A percentile compares a stretch with the other conserved stretches of the same genome.
Conservation (phyloP, 2,888 invertebrate species). For the Sturmia bella region DNA sequence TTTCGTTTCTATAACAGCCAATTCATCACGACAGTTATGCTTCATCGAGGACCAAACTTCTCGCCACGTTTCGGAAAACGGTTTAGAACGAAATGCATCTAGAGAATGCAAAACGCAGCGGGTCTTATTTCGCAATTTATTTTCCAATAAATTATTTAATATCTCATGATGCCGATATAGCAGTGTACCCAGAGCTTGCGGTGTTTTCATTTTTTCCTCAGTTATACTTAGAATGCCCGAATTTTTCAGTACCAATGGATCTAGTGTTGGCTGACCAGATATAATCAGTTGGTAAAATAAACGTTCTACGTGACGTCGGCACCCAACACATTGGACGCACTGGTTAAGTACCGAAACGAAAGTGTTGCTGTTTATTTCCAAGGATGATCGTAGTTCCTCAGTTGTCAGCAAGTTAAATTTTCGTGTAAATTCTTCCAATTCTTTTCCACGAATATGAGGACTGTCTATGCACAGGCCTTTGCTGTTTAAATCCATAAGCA, state of each 20-base stretch:
- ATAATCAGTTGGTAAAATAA: constrained; percentile 92
- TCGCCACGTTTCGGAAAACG: constrained; percentile 88
- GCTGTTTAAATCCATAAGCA: constrained; percentile 95
- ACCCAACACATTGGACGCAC: constrained; percentile 96
- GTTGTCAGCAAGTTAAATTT: constrained; percentile 90
- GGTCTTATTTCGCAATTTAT: constrained; percentile 93
- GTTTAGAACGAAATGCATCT: constrained; percentile 91
- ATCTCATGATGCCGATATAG: constrained; percentile 93
- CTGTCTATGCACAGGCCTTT: constrained; percentile 92
- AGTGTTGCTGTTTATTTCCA: constrained; percentile 91
- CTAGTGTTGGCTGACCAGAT: constrained; percentile 92
- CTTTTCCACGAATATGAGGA: constrained; percentile 90
- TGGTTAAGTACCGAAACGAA: constrained; percentile 93
- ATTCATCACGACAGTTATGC: constrained; percentile 89
- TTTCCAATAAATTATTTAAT: constrained; percentile 89
- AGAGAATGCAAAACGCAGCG: constrained; percentile 94
- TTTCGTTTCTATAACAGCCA: constrained; percentile 92
- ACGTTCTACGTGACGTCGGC: constrained; percentile 94
- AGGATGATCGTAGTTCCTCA: constrained; percentile 89
- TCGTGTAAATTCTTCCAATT: constrained; percentile 91
- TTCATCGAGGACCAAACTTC: constrained; percentile 94
- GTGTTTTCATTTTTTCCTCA: constrained; percentile 89
- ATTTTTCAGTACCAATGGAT: constrained; percentile 90
- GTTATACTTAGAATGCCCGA: constrained; percentile 90
- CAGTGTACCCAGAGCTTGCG: constrained; percentile 91